Base-by-base conservation (phyloP, 2,888 invertebrate species). In the Tetragonula carbonaria region DNA sequence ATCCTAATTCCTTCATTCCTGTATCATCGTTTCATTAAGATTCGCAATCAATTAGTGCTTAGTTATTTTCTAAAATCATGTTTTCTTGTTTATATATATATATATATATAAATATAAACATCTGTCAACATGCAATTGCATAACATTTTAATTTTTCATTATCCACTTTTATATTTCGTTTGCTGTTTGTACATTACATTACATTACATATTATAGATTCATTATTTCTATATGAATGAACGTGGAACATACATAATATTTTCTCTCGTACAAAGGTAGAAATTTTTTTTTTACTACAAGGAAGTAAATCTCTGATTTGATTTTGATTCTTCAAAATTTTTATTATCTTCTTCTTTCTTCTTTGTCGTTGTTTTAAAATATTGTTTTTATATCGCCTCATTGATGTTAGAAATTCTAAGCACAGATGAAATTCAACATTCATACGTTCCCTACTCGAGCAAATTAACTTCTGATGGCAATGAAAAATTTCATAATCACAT, bases 1-100 rank as follows among this genome's bases (percentile, higher is more conserved):
- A 87, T 87, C 89, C 89, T 82, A 81, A 87, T 87, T 91, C 88
- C 89, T 74, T 90, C 73, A 74, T 79, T 85, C 84, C 85, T 66
- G 50, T 63, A 72, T 84, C 81, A 82, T 67, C 66, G 45, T 65
- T 85, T 76, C 78, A 84, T 78, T 53, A n/a, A 80, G 59, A 78
- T 72, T 85, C 74, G 53, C 65, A 71, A 50, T 59, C 23, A 38
- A 78, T 73, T 59, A 70, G 67, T 76, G 68, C 75, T 73, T 78
- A 62, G 77, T 83, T 78, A 77, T 68, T 79, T 78, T 80, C 57
- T 28, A 74, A 65, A 53, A 76, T 81, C 72, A 73, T 57, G 21
- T 62, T 55, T 28, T 28, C 70, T 74, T 67, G 3, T 66, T 81
- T 78, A 51, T 74, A 70, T 45, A 78, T 51, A 51, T 51, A 78